These are phyloP conservation scores for Microcebus lehilahytsara DNA, from an alignment of 2,113 vertebrate species.

Conservation along the genomic window DNA sequence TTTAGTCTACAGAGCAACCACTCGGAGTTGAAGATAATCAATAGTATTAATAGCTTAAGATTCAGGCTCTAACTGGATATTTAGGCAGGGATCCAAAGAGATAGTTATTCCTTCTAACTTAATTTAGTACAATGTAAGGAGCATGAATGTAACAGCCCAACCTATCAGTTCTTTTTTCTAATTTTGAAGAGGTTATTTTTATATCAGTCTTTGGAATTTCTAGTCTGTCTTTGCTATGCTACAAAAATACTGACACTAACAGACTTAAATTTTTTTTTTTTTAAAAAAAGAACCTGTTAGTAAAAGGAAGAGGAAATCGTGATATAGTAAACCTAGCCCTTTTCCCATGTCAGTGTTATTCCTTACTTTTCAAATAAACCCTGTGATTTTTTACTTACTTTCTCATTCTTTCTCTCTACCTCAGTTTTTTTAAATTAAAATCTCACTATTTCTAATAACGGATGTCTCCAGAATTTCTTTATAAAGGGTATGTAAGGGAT, in stretches of 20 bases:
- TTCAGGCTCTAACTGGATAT: not conserved
- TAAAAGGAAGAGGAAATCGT: not conserved
- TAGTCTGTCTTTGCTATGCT: not conserved
- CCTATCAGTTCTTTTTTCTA: slow-evolving; percentile 36
- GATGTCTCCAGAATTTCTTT: not conserved
- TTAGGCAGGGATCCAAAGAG: not conserved
- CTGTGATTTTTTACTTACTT: not conserved
- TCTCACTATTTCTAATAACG: not conserved
- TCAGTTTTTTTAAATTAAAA: not conserved
- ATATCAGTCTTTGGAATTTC: slow-evolving; percentile 18
- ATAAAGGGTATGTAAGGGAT: not conserved
- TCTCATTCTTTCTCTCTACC: not conserved
- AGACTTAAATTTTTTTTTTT: not conserved
- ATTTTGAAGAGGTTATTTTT: slow-evolving; percentile 64
- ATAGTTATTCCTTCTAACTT: not conserved
- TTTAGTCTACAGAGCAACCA: not conserved
- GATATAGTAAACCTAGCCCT: not conserved
- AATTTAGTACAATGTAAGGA: not conserved
- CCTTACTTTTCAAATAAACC: not conserved
- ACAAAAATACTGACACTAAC: not conserved
- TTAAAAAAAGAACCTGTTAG: not conserved
- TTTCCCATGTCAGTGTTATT: not conserved
- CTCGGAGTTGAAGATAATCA: not conserved
- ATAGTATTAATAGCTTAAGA: not conserved
- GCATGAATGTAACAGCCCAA: not conserved